Conservation (phyloP, 1,140 invertebrate species). For the Atta colombica region DNA sequence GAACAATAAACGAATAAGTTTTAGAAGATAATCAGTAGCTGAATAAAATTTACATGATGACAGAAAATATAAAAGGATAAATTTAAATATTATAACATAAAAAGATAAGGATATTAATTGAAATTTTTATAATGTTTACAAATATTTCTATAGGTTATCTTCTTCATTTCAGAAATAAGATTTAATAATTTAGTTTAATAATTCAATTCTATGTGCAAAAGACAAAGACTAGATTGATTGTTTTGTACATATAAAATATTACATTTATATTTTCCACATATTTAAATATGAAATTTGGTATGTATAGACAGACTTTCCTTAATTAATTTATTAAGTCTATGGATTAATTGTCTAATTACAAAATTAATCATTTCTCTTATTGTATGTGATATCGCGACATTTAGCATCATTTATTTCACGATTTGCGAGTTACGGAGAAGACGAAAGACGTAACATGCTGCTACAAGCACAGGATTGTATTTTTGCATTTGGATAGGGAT, state of each 20-base stretch:
- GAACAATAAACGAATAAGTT: not conserved
- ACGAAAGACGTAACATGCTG: slow-evolving; percentile 59
- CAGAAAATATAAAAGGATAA: not conserved
- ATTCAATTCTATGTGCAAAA: not conserved
- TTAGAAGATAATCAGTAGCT: not conserved
- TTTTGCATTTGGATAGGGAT: slow-evolving; percentile 86
- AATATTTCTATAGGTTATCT: not conserved
- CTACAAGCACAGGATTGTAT: slow-evolving; percentile 82
- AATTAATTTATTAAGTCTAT: not conserved
- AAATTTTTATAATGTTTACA: not conserved
- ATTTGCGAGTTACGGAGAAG: slow-evolving; percentile 31
- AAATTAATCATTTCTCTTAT: slow-evolving; percentile 29
- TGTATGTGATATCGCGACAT: not conserved
- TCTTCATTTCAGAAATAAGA: not conserved
- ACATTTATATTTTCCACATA: not conserved
- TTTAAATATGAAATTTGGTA: not conserved
- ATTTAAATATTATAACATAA: not conserved
- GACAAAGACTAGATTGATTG: not conserved
- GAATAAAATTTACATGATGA: not conserved
- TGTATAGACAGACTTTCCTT: not conserved
- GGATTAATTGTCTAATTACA: slow-evolving; percentile 1
- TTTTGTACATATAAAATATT: not conserved
- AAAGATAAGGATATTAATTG: not conserved
- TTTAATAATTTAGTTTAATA: not conserved
- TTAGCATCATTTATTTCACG: not conserved